Evolutionary conservation across 2,797 vertebrate genomes (phyloP).

Genomic region (Myotis myotis): DNA sequence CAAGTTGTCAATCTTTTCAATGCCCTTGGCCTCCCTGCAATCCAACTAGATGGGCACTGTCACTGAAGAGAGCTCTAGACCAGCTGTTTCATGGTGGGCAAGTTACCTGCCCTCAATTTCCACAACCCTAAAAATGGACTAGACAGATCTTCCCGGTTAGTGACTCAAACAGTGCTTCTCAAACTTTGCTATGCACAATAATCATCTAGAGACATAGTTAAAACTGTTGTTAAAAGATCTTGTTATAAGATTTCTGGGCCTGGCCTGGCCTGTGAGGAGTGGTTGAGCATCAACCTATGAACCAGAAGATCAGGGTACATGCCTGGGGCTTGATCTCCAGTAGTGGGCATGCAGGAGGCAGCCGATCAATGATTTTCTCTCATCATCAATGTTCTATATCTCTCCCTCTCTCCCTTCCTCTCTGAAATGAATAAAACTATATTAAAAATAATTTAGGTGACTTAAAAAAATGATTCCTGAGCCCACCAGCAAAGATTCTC

Average conservation of each 20-base stretch:
- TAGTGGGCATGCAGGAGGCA: no score
- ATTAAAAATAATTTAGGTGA: no score
- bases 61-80: not conserved
- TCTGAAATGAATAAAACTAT: no score
- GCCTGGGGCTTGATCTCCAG: no score
- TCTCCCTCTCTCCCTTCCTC: no score
- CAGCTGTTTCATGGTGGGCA: not conserved
- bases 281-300: no score
- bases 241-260: not conserved
- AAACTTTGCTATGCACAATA: not conserved
- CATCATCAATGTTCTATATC: no score
- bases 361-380: no score
- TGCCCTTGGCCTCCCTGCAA: not conserved
- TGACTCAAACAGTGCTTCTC: not conserved
- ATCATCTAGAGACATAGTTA: not conserved
- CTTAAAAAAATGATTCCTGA: not conserved
- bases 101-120: not conserved
- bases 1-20: not conserved
- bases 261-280: no score
- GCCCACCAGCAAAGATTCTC: not conserved
- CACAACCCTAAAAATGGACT: not conserved
- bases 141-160: not conserved
- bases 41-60: not conserved
- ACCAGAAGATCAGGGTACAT: no score
- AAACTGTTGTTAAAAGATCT: not conserved